These are phyloP conservation scores for Anthophora plumipes DNA, from an alignment of 2,888 invertebrate genomes.

Conservation along the genomic window DNA sequence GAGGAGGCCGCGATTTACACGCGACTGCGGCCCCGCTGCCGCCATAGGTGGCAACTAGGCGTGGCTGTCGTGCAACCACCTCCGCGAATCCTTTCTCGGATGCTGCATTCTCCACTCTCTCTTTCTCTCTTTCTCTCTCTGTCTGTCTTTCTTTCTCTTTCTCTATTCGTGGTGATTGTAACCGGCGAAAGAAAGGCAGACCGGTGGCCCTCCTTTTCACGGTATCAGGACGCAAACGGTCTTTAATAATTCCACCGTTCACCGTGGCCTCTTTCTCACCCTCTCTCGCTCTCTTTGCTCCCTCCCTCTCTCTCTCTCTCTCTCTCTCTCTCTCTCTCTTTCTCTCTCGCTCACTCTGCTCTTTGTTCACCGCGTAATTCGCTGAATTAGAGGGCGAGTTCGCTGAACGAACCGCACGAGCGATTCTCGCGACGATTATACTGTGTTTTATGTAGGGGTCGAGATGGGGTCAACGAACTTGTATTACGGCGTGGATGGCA, in stretches of 20 bases:
- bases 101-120: background rate
- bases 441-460: background rate
- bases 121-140: background rate
- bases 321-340: background rate
- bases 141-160: background rate
- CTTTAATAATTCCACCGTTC: slow-evolving; percentile 44
- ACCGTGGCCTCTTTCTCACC: background rate
- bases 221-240: slow-evolving; percentile 43
- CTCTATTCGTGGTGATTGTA: slow-evolving; percentile 38
- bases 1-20: slow-evolving; percentile 75
- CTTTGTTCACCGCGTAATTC: slow-evolving; percentile 49
- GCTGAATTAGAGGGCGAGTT: slow-evolving; percentile 29
- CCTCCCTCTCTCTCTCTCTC: background rate
- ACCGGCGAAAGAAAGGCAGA: slow-evolving; percentile 38
- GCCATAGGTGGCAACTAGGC: slow-evolving; percentile 63
- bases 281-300: background rate
- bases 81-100: slow-evolving; percentile 36
- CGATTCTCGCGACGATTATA: slow-evolving; percentile 32
- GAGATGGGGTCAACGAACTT: slow-evolving; percentile 7
- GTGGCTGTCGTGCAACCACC: slow-evolving; percentile 46
- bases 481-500: background rate
- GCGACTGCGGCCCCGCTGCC: slow-evolving; percentile 35
- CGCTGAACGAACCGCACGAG: slow-evolving; percentile 1
- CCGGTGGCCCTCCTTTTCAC: slow-evolving; percentile 41
- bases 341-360: background rate